Base-by-base conservation (phyloP, 2,113 vertebrate species). In the Theristicus caerulescens region DNA sequence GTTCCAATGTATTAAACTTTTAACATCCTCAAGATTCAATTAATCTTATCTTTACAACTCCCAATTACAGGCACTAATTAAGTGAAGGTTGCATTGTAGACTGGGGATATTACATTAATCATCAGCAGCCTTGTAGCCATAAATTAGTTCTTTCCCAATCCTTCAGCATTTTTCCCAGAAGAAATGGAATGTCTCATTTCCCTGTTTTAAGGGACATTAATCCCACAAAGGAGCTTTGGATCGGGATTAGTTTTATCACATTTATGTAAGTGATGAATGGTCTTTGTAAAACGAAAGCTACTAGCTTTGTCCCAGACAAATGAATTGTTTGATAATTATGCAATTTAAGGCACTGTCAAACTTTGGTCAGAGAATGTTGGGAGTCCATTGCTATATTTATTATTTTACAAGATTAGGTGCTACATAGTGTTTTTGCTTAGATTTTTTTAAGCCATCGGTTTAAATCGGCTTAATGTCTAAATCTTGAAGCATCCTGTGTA, bases 21-120 rank as follows among this genome's bases (percentile, higher is more conserved):
- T 95, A 98, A 97, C 98, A 97, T 97, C 96, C 97, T 93, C 95
- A 83, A 97, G 97, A 98, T 98, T 98, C 98, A 98, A 98, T 98
- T 98, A 98, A 98, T 98, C 98, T 98, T 98, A 98, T 98, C 98
- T 98, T 98, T 98, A 98, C 96, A 98, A 98, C 98, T 98, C 97
- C 98, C 98, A 98, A 98, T 98, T 98, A 98, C 96, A 98, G 98
- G 94, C 97, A 86, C 97, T 98, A 98, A 98, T 98, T 98, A 98
- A 98, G 98, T 97, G 98, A 96, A 96, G 93, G 97, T 97, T 85
- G 97, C 95, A 95, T 94, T 96, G 93, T 98, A 93, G 97, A 77
- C 93, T 55, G 80, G 94, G 96, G 96, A 94, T 97, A 92, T 89
- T 92, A 97, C 97, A 97, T 98, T 98, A 96, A 98, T 98, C 98